Percentiles rank a stretch among this genome's conserved stretches.
Evolutionary conservation across 2,888 invertebrate genomes (phyloP).

Genomic region (Troides helena): DNA sequence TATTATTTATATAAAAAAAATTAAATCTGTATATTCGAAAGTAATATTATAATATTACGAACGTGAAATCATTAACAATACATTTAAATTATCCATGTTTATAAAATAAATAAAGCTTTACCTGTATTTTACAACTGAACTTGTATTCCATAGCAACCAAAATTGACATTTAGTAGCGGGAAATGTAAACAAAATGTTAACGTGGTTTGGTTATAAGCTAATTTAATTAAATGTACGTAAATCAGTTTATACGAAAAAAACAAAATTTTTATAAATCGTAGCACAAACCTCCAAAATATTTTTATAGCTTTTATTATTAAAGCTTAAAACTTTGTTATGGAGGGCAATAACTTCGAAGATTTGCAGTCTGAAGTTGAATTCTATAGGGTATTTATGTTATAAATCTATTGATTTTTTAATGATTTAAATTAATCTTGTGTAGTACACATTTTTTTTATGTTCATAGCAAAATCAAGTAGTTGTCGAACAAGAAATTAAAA

Average conservation of each 20-base stretch:
- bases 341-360: conserved; percentile 38
- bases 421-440: background rate
- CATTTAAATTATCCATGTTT: no score
- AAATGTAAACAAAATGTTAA: conserved; percentile 66
- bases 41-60: no score
- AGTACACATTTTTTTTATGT: conserved; percentile 1
- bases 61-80: no score
- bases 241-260: background rate
- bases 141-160: conserved; percentile 56
- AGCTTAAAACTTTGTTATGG: conserved; percentile 8
- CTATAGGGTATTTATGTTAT: conserved; percentile 66
- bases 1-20: background rate
- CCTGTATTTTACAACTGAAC: background rate
- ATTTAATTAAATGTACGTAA: background rate
- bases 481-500: conserved; percentile 66
- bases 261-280: background rate
- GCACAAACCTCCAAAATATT: background rate
- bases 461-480: conserved; percentile 64
- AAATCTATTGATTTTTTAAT: background rate
- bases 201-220: conserved; percentile 1
- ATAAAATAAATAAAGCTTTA: background rate
- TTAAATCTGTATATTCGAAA: no score
- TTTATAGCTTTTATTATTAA: background rate
- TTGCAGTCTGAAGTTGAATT: conserved; percentile 74
- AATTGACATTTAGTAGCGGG: conserved; percentile 50